phyloP scores from a whole-genome alignment of 2,113 vertebrate species.

The Myocastor coypus region DNA sequence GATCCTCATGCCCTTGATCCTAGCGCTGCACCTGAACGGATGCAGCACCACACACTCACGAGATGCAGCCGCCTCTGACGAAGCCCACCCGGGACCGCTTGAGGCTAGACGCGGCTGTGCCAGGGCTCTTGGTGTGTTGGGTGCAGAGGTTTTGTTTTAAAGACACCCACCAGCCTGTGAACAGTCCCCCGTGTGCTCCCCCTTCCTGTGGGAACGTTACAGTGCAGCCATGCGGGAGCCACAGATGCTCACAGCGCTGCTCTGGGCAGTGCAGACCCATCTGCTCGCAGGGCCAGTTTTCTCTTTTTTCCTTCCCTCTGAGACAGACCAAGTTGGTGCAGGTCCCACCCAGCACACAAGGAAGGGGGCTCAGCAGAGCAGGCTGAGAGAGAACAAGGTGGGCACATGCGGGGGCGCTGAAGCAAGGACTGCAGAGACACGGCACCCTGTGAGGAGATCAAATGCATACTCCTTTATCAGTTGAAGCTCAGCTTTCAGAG shows the following conservation, averaged over 20 bases:
- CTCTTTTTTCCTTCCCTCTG: not conserved
- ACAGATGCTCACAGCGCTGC: not conserved
- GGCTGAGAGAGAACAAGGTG: not conserved
- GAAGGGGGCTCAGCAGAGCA: not conserved
- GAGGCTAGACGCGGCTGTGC: not conserved
- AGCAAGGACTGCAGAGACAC: not conserved
- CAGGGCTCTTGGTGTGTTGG: not conserved
- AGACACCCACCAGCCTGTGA: not conserved
- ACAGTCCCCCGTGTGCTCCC: not conserved
- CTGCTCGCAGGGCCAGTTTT: not conserved
- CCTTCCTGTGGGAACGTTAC: not conserved
- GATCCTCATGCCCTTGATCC: not conserved
- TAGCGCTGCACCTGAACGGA: not conserved
- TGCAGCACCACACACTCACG: not conserved
- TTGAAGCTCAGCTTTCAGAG: not conserved
- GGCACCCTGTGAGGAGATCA: too few species aligned
- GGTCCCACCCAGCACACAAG: not conserved
- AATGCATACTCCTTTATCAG: too few species aligned
- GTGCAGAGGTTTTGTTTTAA: not conserved
- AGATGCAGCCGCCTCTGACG: not conserved
- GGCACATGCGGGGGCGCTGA: not conserved
- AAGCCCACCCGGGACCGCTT: too few species aligned
- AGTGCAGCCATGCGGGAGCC: too few species aligned
- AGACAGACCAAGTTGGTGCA: not conserved
- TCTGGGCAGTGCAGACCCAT: fast-evolving